These are phyloP conservation scores for Hypselothyrea guttata DNA, from an alignment of 2,888 invertebrate species.

Conservation along the genomic window DNA sequence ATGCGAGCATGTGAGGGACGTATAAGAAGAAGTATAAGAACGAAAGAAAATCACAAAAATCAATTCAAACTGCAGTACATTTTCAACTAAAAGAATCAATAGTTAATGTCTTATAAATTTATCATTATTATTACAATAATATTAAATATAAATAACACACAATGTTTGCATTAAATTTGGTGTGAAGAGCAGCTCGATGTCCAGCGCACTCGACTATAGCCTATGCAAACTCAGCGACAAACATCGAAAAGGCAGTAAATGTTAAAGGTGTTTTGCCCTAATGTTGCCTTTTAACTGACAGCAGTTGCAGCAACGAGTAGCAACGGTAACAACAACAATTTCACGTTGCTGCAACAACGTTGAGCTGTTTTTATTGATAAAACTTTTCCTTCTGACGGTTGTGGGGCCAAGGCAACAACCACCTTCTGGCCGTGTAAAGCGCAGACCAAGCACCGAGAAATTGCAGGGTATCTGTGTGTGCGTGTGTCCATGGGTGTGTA, in stretches of 20 bases:
- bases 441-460: neutral
- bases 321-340: slow-evolving; percentile 22
- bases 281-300: slow-evolving; percentile 26
- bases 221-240: neutral
- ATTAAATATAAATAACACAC: no score
- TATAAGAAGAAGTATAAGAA: no score
- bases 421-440: neutral
- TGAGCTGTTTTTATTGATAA: slow-evolving; percentile 70
- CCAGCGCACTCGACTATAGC: neutral
- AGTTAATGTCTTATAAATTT: no score
- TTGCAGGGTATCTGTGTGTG: neutral
- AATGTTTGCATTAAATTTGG: no score
- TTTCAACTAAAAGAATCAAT: no score
- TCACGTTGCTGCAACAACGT: slow-evolving; percentile 46
- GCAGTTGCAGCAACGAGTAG: slow-evolving; percentile 34
- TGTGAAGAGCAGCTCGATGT: no score
- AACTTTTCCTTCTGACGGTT: slow-evolving; percentile 51
- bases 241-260: neutral
- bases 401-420: slow-evolving; percentile 56
- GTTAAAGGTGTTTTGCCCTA: neutral
- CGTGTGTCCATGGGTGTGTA: no score
- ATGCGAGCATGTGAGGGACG: no score
- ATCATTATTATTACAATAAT: no score
- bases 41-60: no score
- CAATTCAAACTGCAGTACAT: no score